A percentile compares a stretch with the other conserved stretches of the same genome.
Evolutionary conservation across 2,797 vertebrate species (phyloP).

Genomic region (Lacerta viridis): DNA sequence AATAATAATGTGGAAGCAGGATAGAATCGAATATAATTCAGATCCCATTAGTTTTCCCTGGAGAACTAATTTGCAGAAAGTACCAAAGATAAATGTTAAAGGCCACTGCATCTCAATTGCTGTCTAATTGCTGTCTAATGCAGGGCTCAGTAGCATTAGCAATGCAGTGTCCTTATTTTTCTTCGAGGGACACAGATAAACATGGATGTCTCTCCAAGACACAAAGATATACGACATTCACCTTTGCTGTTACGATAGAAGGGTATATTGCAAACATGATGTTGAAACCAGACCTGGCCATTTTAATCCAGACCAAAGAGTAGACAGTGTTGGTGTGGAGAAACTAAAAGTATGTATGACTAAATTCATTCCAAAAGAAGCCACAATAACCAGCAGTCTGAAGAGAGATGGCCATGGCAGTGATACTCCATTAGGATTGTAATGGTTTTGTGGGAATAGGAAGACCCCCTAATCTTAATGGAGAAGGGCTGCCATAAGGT

Average conservation of each 20-base stretch:
- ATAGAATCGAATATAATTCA: constrained; percentile 48
- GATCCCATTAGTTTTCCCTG: constrained; percentile 46
- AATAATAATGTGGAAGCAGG: constrained; percentile 1
- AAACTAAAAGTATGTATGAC: not conserved
- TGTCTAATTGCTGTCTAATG: constrained; percentile 44
- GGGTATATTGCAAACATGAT: not conserved
- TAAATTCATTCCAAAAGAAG: not conserved
- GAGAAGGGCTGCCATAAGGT: not conserved
- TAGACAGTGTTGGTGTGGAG: not conserved
- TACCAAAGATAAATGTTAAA: constrained; percentile 54
- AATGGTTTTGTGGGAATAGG: not conserved
- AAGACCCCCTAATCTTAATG: not conserved
- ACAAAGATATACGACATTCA: constrained; percentile 6
- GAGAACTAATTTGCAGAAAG: constrained; percentile 59
- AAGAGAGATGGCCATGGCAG: not conserved
- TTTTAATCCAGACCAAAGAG: not conserved
- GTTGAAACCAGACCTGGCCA: not conserved
- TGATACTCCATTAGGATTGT: no score
- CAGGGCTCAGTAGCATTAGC: constrained; percentile 4
- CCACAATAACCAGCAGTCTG: not conserved
- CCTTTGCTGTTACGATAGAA: not conserved
- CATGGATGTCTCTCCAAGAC: constrained; percentile 46
- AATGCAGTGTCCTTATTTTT: accelerated
- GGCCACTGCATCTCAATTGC: constrained; percentile 48
- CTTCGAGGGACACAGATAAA: constrained; percentile 4